Evolutionary conservation across 2,888 invertebrate species (phyloP).

Genomic region (Sarcophaga variegata): DNA sequence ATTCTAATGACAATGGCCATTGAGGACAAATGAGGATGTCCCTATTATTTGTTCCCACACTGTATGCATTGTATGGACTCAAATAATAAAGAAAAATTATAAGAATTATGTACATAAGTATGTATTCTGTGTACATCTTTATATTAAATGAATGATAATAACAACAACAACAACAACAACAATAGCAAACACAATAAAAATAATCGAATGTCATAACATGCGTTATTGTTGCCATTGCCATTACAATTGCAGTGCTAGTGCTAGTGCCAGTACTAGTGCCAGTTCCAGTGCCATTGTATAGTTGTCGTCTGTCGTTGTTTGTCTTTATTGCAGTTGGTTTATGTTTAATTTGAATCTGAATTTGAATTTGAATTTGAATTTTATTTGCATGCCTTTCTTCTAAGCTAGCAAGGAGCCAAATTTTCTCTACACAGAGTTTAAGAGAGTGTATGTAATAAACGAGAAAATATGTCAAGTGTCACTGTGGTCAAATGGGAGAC

Average conservation of each 20-base stretch:
- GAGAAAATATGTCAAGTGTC: conserved; percentile 68
- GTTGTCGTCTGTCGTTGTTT: conserved; percentile 21
- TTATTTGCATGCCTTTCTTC: conserved; percentile 49
- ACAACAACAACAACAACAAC: conserved; percentile 18
- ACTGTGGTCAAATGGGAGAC: conserved; percentile 66
- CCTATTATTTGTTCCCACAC: too few species aligned
- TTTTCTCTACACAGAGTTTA: too few species aligned
- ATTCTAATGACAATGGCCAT: too few species aligned
- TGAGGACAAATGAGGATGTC: too few species aligned
- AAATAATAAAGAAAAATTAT: too few species aligned
- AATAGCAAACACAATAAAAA: not conserved
- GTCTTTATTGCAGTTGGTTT: conserved; percentile 32
- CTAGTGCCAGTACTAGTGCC: too few species aligned
- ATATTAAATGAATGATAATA: conserved; percentile 4
- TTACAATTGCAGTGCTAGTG: not conserved
- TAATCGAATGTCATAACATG: conserved; percentile 64
- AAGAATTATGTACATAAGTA: not conserved
- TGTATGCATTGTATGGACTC: too few species aligned
- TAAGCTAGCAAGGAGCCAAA: not conserved
- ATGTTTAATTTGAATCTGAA: conserved; percentile 48
- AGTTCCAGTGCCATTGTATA: too few species aligned
- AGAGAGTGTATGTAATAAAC: conserved; percentile 40
- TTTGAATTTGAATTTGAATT: conserved; percentile 28
- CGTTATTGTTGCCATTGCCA: conserved; percentile 17
- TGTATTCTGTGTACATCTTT: not conserved